Conservation (phyloP, 2,888 invertebrate species). For the Tribolium freemani region DNA sequence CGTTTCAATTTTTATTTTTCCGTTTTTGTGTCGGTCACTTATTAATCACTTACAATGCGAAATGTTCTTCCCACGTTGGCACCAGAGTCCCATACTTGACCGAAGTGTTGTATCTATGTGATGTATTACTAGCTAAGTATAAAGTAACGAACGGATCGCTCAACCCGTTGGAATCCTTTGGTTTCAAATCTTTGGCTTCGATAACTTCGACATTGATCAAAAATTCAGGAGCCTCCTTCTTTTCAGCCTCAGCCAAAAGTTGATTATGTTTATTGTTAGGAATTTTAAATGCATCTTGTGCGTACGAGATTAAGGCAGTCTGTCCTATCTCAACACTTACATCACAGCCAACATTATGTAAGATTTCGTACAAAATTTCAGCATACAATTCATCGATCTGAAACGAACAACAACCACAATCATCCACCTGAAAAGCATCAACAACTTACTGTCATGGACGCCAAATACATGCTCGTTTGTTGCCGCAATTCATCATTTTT, state of each 20-base stretch:
- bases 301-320: slow-evolving; percentile 79
- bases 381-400: slow-evolving; percentile 90
- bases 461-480: slow-evolving; percentile 81
- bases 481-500: slow-evolving; percentile 82
- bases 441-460: slow-evolving; percentile 82
- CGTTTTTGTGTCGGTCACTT: too few species aligned
- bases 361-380: slow-evolving; percentile 85
- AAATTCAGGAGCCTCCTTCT: slow-evolving; percentile 87
- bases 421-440: not conserved
- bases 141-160: slow-evolving; percentile 98
- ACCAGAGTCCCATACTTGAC: slow-evolving; percentile 92
- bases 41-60: slow-evolving; percentile 83
- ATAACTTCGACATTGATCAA: slow-evolving; percentile 88
- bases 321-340: slow-evolving; percentile 79
- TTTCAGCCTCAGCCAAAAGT: slow-evolving; percentile 79
- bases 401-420: slow-evolving; percentile 35
- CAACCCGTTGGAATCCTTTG: slow-evolving; percentile 92
- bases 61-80: slow-evolving; percentile 97
- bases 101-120: slow-evolving; percentile 89
- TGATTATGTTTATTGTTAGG: slow-evolving; percentile 82
- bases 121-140: slow-evolving; percentile 82
- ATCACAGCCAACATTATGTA: slow-evolving; percentile 88
- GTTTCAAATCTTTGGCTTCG: slow-evolving; percentile 86
- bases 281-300: slow-evolving; percentile 86
- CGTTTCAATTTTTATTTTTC: too few species aligned